Evolutionary conservation across 1,140 invertebrate species (phyloP).

Genomic region (Diabrotica undecimpunctata): DNA sequence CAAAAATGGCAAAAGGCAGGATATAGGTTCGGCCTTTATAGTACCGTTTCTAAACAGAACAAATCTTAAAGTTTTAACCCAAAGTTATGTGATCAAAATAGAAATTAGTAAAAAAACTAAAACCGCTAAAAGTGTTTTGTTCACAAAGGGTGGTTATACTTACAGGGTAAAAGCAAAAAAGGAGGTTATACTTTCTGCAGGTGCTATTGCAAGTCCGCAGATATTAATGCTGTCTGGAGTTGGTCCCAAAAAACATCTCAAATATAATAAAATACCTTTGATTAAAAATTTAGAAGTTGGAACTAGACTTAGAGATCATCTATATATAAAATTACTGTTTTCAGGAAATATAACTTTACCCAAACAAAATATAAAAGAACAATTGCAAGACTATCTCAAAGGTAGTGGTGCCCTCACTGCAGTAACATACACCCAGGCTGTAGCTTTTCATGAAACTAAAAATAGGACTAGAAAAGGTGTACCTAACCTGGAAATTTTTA

Average conservation of each 20-base stretch:
- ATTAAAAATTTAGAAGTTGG: conserved; percentile 60
- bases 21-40: conserved; percentile 56
- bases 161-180: conserved; percentile 47
- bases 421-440: neutral
- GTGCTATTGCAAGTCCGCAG: conserved; percentile 49
- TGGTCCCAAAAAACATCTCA: conserved; percentile 52
- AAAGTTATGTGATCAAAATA: conserved; percentile 50
- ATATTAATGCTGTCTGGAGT: conserved; percentile 59
- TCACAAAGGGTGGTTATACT: conserved; percentile 44
- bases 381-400: neutral
- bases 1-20: conserved; percentile 53
- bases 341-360: neutral
- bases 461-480: neutral
- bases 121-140: conserved; percentile 60
- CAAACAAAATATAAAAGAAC: neutral
- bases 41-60: conserved; percentile 46
- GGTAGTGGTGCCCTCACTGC: neutral
- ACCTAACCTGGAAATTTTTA: neutral
- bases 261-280: conserved; percentile 45
- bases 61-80: conserved; percentile 54
- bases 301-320: conserved; percentile 72
- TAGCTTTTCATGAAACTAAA: neutral
- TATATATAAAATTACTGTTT: neutral
- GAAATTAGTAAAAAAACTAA: conserved; percentile 51
- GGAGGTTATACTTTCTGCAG: conserved; percentile 59